Evolutionary conservation across 2,888 invertebrate genomes (phyloP), one percentile per base, ranked within the genome.

Genomic region (Horisme vitalbata): DNA sequence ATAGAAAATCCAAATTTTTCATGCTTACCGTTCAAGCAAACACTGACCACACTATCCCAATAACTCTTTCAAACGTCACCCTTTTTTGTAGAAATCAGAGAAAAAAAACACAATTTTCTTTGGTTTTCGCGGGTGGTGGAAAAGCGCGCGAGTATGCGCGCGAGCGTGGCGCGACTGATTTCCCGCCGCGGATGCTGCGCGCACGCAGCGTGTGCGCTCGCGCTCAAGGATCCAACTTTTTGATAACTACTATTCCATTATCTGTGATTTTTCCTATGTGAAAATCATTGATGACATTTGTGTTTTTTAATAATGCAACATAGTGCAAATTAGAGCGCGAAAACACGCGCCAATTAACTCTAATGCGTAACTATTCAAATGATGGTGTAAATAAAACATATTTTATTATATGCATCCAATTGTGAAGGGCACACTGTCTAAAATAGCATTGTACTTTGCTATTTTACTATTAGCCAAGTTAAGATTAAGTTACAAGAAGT

Each of bases 131-230:
- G 48, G 53, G 7, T 5, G n/a, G 18, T 37, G 47, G 45, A 34
- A 41, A 51, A 57, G 50, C 58, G 68, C 75, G 73, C 74, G 69
- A 72, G 59, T 61, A 64, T 58, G 55, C 49, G 71, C 74, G 75
- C 78, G 69, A 75, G 62, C 70, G 65, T 74, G 58, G 70, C 63
- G 65, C 65, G 61, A 66, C 64, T 67, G 59, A 54, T 58, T 62
- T 58, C 41, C 55, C 57, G 49, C 45, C 43, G 48, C 41, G 63
- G 59, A 61, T 55, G 60, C 59, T 55, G 57, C 52, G 64, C 62
- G 68, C 55, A 63, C 53, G 37, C 38, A 41, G 45, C 45, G 5
- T 43, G 43, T 43, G 48, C 60, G 60, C 43, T 58, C 53, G 37
- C 33, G 33, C 31, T 57, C 61, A 57, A 61, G 61, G 39, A 48